Percentiles rank a stretch among this genome's conserved stretches.
Conservation (phyloP, 2,888 invertebrate species). For the Napeogenes inachia region DNA sequence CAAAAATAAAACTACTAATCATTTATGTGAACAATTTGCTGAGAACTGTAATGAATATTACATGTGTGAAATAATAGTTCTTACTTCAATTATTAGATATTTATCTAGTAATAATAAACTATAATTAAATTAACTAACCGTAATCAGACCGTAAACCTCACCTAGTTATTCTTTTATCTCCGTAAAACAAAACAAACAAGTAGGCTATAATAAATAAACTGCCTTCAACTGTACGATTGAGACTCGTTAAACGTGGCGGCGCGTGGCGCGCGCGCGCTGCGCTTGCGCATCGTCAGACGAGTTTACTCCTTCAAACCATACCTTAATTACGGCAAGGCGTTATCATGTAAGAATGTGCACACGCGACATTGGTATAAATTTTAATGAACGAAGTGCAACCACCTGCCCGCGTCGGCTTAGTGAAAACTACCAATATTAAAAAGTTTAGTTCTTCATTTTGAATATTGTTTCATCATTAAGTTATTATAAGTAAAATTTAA, state of each 20-base stretch:
- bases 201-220: constrained; percentile 3
- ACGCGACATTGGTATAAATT: constrained; percentile 78
- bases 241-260: constrained; percentile 57
- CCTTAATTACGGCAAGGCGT: constrained; percentile 76
- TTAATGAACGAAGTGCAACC: constrained; percentile 76
- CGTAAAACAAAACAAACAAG: constrained; percentile 5
- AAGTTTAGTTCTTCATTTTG: constrained; percentile 2
- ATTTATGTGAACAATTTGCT: neutral
- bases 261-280: constrained; percentile 59
- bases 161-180: constrained; percentile 2
- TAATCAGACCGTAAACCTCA: neutral
- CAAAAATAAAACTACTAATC: neutral
- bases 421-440: constrained; percentile 52
- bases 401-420: constrained; percentile 68
- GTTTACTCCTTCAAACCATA: constrained; percentile 59
- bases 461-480: neutral
- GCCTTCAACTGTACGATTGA: constrained; percentile 29
- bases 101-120: neutral
- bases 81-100: neutral
- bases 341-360: constrained; percentile 77
- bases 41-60: constrained; percentile 39
- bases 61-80: neutral
- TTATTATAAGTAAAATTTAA: neutral
- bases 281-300: constrained; percentile 35
- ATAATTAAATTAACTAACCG: neutral